Evolutionary conservation across 2,113 vertebrate genomes (phyloP).

Genomic region (Dendrocopos noguchii): DNA sequence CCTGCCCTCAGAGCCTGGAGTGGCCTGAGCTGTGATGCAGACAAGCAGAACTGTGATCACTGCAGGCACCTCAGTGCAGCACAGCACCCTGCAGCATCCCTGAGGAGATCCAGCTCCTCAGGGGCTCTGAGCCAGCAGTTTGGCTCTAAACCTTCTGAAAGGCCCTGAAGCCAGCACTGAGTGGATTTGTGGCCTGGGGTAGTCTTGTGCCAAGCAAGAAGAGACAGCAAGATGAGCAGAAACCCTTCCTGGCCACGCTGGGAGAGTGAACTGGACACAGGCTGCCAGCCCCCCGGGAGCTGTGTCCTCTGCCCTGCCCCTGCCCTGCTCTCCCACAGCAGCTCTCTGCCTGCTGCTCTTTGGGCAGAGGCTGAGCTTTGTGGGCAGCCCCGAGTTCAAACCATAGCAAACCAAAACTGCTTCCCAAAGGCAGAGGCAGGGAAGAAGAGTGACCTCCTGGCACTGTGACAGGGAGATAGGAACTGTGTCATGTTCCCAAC

Average conservation of each 20-base stretch:
- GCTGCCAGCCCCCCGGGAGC: rapidly evolving
- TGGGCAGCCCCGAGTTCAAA: background rate
- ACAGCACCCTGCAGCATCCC: background rate
- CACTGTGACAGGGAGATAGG: background rate
- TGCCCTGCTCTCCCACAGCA: background rate
- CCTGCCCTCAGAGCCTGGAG: background rate
- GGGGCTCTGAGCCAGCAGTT: background rate
- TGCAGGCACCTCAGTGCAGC: background rate
- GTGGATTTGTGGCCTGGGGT: background rate
- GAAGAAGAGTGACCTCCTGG: background rate
- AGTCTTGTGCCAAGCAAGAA: background rate
- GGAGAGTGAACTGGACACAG: background rate
- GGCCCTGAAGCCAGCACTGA: background rate
- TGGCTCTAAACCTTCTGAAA: background rate
- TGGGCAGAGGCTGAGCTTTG: background rate
- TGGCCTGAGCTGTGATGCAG: background rate
- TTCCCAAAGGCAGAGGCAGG: background rate
- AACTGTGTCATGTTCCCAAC: background rate
- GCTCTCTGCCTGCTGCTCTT: background rate
- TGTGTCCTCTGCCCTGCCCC: background rate
- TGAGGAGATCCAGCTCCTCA: background rate
- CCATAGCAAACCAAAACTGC: background rate
- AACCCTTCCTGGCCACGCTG: rapidly evolving
- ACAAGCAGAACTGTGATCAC: background rate
- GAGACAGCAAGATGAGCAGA: background rate